Base-by-base conservation (phyloP, 2,888 invertebrate species). In the Leptopterna dolabrata region DNA sequence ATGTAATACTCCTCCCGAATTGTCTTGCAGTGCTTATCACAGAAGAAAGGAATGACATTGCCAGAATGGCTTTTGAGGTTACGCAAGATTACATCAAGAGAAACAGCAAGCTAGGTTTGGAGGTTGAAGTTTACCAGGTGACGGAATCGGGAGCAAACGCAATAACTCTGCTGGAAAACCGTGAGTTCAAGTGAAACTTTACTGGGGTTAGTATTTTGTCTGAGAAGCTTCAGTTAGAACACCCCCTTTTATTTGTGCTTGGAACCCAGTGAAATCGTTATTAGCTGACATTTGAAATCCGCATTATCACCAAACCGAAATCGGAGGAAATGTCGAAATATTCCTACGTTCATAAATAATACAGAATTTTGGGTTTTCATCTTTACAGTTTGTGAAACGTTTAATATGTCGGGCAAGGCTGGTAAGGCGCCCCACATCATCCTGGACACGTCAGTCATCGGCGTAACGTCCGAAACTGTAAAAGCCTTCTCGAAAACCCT, bases 401-500 rank as follows among this genome's bases (percentile, higher is more conserved):
- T 96, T 92, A 94, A 94, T 89, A 93, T 93, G 82, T 94, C 95
- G 92, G 91, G 95, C 87, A 93, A 93, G 14, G 93, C 93, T 0
- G 94, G 94, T 89, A 94, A 94, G 90, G 94, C 94, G 0, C 97
- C 97, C 0, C 96, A 97, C 92, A 92, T 97, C 16, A 94, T 97
- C 7, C 92, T 97, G 89, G 97, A 97, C 92, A 95, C 95, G 27
- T 97, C 97, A 0, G 95, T 95, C 92, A 94, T 95, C 4, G 97
- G 97, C 2, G 93, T 95, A 45, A 95, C 95, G 19, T 96, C 97
- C 0, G 97, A 97, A 92, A 95, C 96, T 0, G 95, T 97, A 2
- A 97, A 97, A 92, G 95, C 96, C 0, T 95, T 97, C 91, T 95
- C 96, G 2, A 94, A 95, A 24, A 95, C 96, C 0, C 91, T 97